Conservation (phyloP, 2,113 vertebrate species). For the Chionis minor region DNA sequence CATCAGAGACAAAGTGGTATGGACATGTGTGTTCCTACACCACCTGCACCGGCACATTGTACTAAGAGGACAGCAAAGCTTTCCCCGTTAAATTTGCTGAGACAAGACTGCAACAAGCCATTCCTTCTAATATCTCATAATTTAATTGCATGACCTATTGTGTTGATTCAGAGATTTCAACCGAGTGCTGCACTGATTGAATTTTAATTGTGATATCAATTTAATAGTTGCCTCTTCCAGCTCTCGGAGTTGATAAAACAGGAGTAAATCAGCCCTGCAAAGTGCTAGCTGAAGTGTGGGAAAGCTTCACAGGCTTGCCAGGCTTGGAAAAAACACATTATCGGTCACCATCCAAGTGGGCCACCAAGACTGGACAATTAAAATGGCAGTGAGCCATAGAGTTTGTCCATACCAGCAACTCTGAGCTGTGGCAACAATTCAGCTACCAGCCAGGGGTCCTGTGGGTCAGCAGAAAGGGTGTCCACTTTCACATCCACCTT, state of each 20-base stretch:
- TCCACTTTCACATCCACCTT: background rate
- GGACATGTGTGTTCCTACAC: accelerated
- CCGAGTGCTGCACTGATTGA: background rate
- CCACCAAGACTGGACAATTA: background rate
- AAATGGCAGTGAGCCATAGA: background rate
- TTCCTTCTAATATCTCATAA: background rate
- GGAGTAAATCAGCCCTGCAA: background rate
- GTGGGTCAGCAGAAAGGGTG: background rate
- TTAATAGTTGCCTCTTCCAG: background rate
- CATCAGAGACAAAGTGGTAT: background rate
- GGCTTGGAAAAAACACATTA: background rate
- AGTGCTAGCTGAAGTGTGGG: background rate
- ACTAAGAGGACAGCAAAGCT: background rate
- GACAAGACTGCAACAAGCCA: background rate
- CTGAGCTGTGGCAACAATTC: background rate
- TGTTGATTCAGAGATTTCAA: background rate
- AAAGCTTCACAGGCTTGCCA: background rate
- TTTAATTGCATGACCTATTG: background rate
- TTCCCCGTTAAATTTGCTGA: background rate
- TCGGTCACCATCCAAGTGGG: background rate
- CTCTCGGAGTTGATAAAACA: background rate
- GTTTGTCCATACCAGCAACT: background rate
- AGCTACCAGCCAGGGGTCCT: too few relatives aligned
- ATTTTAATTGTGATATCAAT: slow-evolving; percentile 10
- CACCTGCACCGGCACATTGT: background rate